Percentiles rank a stretch among this genome's conserved stretches.
Conservation (phyloP, 2,113 vertebrate genomes). For the Prunella fulvescens region DNA sequence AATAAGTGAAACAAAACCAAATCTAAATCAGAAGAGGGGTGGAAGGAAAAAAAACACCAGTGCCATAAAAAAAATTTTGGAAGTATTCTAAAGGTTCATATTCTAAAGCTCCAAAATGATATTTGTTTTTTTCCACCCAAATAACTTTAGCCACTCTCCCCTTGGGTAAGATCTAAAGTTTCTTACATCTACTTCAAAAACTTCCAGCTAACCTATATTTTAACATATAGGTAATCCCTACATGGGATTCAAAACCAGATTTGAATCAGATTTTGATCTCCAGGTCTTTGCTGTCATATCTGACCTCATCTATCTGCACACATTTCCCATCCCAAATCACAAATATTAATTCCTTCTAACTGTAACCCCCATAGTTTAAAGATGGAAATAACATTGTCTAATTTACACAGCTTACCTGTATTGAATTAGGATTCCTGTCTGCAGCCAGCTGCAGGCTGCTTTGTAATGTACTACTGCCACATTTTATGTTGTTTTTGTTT, state of each 20-base stretch:
- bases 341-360: not conserved
- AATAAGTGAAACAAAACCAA: not conserved
- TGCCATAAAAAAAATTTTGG: not conserved
- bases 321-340: not conserved
- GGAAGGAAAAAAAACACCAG: not conserved
- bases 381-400: not conserved
- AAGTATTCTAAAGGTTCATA: no score
- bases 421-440: not conserved
- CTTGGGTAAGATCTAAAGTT: not conserved
- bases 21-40: accelerated
- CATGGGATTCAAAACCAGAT: not conserved
- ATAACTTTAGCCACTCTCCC: not conserved
- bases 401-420: not conserved
- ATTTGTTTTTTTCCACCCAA: not conserved
- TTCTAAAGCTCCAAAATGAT: not conserved
- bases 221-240: not conserved
- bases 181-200: not conserved
- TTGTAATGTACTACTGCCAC: not conserved
- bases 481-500: slow-evolving; percentile 23
- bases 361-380: not conserved
- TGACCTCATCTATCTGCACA: not conserved
- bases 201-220: not conserved
- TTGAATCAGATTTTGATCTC: not conserved
- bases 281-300: not conserved
- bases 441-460: not conserved